Evolutionary conservation across 2,113 vertebrate species (phyloP).

Genomic region (Petrocephalus zakoni): DNA sequence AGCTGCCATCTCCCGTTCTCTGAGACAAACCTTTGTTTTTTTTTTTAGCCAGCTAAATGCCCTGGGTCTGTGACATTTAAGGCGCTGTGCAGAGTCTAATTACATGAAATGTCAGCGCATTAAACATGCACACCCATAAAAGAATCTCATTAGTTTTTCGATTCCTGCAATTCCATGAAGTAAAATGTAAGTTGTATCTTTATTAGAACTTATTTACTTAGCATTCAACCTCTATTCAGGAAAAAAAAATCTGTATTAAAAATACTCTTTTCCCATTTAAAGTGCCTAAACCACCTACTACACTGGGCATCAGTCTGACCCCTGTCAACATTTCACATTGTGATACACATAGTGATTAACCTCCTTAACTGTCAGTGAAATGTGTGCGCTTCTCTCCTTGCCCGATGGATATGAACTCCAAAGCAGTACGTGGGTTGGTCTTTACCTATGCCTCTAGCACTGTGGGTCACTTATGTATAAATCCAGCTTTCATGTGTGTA

Average conservation of each 20-base stretch:
- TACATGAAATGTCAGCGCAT: slow-evolving; percentile 29
- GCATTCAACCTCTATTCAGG: background rate
- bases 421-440: background rate
- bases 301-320: background rate
- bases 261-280: background rate
- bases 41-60: background rate
- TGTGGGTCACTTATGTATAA: background rate
- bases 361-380: background rate
- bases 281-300: background rate
- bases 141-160: slow-evolving; percentile 18
- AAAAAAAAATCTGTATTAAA: background rate
- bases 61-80: slow-evolving; percentile 28
- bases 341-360: background rate
- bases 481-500: background rate
- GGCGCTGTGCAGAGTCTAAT: slow-evolving; percentile 20
- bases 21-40: slow-evolving; percentile 27
- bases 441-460: background rate
- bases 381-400: background rate
- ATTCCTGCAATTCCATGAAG: slow-evolving; percentile 18
- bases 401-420: background rate
- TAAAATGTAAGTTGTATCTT: slow-evolving; percentile 21
- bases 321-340: background rate
- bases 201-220: slow-evolving; percentile 16
- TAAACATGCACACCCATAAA: slow-evolving; percentile 23
- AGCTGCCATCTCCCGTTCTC: slow-evolving; percentile 11